Conservation (phyloP, 2,797 vertebrate species). For the Tachyglossus aculeatus region DNA sequence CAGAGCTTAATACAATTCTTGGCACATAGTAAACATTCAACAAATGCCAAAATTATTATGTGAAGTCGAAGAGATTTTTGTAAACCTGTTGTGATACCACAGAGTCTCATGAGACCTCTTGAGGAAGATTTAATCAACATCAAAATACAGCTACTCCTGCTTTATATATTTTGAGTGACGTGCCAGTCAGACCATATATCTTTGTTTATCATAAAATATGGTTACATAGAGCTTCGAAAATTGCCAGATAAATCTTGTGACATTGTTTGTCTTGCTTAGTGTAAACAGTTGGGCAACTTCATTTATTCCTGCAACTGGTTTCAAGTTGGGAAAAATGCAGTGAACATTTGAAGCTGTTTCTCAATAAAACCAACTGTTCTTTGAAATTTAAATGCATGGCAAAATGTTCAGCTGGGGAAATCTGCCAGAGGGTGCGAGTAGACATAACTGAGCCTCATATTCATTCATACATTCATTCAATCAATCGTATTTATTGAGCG, state of each 20-base stretch:
- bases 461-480: too few species aligned
- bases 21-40: too few species aligned
- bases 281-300: background rate
- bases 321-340: background rate
- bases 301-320: background rate
- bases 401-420: too few species aligned
- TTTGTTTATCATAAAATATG: background rate
- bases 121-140: background rate
- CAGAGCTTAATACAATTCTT: too few species aligned
- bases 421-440: too few species aligned
- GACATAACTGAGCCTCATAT: too few species aligned
- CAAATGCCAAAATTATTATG: too few species aligned
- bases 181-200: background rate
- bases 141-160: background rate
- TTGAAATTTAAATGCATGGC: too few species aligned
- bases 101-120: background rate
- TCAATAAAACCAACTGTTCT: too few species aligned
- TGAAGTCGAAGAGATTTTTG: too few species aligned
- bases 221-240: background rate
- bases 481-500: too few species aligned
- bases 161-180: background rate
- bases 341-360: too few species aligned
- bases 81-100: background rate
- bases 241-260: background rate
- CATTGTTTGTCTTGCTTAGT: background rate